A percentile compares a stretch with the other conserved stretches of the same genome.
These are phyloP conservation scores for Penelope pileata DNA, from an alignment of 2,113 vertebrate genomes.

Conservation along the genomic window DNA sequence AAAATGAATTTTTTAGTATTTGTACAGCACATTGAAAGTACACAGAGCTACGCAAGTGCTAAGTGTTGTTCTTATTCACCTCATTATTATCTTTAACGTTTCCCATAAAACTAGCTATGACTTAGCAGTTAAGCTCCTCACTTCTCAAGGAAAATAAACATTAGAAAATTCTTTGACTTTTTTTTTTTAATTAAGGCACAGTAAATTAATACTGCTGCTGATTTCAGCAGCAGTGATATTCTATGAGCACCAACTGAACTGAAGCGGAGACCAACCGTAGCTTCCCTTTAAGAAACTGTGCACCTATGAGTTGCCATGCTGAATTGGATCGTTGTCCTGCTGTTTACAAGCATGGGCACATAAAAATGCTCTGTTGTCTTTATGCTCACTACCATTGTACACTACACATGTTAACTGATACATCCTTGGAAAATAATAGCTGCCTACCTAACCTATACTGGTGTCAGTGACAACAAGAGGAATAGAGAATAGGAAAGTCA, in stretches of 20 bases:
- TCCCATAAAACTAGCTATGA: conserved; percentile 68
- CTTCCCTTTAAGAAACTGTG: neutral
- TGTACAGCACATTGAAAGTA: neutral
- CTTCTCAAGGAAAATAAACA: conserved; percentile 46
- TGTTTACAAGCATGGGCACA: neutral
- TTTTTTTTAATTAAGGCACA: conserved; percentile 35
- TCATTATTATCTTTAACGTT: conserved; percentile 72
- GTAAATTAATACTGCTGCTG: neutral
- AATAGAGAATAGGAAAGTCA: neutral
- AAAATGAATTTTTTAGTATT: conserved; percentile 20
- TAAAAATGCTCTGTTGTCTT: neutral
- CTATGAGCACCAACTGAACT: neutral
- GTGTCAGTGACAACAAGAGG: neutral
- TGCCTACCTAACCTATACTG: neutral
- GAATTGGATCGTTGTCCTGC: neutral
- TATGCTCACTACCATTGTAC: neutral
- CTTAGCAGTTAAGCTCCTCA: conserved; percentile 72
- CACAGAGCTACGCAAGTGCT: neutral
- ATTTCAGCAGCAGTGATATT: neutral
- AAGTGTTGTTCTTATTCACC: conserved; percentile 4
- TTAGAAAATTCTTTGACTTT: conserved; percentile 51
- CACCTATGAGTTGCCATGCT: fast-evolving
- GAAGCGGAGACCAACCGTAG: neutral
- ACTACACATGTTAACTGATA: neutral
- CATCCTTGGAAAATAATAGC: neutral